Conservation (phyloP, 2,797 vertebrate species). For the Onychomys arenicola region DNA sequence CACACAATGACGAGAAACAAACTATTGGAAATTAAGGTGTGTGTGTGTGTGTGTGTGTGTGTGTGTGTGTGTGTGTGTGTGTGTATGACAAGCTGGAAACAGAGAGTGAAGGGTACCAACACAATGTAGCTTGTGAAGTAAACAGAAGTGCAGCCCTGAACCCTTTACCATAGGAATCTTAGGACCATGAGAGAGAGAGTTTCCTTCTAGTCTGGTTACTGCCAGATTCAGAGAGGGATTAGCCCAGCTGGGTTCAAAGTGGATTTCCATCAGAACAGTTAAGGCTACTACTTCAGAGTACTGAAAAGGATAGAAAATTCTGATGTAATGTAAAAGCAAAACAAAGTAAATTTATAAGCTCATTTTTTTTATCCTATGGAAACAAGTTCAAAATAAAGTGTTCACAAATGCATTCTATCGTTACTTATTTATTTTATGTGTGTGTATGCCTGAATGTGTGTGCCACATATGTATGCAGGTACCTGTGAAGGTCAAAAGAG, state of each 20-base stretch:
- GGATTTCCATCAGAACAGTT: background rate
- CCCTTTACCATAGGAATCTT: background rate
- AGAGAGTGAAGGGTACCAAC: background rate
- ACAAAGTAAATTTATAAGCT: background rate
- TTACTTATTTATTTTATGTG: background rate
- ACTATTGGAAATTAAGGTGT: background rate
- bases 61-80: background rate
- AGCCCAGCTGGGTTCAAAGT: background rate
- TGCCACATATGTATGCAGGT: background rate
- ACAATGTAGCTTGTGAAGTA: background rate
- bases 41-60: background rate
- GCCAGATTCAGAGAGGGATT: background rate
- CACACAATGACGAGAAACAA: background rate
- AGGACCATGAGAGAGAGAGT: background rate
- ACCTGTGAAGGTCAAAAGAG: background rate
- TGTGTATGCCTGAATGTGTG: background rate
- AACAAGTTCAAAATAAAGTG: background rate
- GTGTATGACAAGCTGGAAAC: background rate
- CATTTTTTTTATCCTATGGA: conserved; percentile 4
- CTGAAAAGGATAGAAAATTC: background rate
- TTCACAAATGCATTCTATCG: background rate
- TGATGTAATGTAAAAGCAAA: conserved; percentile 12
- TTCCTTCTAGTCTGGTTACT: background rate
- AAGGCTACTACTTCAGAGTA: background rate
- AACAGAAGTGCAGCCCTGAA: background rate